Conservation (phyloP, 2,797 vertebrate genomes). For the Hydrophis major region DNA sequence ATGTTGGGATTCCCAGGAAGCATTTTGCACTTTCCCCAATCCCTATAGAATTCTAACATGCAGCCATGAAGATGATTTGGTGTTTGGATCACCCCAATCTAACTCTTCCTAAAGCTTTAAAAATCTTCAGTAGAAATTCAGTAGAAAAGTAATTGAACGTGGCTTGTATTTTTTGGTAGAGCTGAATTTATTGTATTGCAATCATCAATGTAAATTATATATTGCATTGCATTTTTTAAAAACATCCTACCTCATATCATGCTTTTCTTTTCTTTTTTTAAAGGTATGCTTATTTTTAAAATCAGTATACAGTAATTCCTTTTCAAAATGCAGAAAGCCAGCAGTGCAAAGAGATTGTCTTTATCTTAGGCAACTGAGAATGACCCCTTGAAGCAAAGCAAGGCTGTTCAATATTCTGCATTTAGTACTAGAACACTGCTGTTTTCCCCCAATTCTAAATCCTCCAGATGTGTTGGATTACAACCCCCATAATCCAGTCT, state of each 20-base stretch:
- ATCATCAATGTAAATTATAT: conserved; percentile 17
- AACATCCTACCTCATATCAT: conserved; percentile 63
- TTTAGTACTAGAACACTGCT: background rate
- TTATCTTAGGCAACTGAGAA: background rate
- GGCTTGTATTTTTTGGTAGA: background rate
- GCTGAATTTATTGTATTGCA: conserved; percentile 9
- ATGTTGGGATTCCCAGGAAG: background rate
- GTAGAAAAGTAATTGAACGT: background rate
- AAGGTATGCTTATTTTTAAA: conserved; percentile 42
- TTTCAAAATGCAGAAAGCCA: background rate
- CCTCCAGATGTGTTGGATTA: background rate
- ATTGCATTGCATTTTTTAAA: conserved; percentile 53
- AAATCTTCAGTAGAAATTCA: background rate
- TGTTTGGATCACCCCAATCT: background rate
- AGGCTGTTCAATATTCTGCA: background rate
- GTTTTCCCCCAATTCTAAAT: background rate
- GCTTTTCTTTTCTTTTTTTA: conserved; percentile 36
- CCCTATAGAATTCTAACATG: background rate
- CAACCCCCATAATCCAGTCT: background rate
- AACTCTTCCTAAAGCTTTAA: background rate
- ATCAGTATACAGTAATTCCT: background rate
- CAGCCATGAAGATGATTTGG: background rate
- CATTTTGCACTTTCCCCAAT: background rate
- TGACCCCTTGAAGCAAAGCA: background rate
- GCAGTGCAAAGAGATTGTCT: background rate